Evolutionary conservation across 2,888 invertebrate genomes (phyloP).

Genomic region (Chironomus tentans): DNA sequence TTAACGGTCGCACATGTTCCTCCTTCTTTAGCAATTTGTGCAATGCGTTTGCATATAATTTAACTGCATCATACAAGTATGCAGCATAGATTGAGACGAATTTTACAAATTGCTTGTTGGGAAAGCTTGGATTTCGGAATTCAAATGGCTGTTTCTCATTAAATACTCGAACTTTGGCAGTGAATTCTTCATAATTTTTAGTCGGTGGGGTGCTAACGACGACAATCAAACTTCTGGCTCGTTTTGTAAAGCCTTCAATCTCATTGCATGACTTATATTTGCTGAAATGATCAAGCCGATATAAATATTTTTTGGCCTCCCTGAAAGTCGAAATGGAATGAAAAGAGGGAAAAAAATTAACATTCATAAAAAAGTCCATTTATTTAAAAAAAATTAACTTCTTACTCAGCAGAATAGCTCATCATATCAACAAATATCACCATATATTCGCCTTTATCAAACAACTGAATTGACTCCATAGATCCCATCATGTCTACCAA

Average conservation of each 20-base stretch:
- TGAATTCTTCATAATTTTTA: constrained; percentile 63
- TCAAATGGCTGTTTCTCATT: constrained; percentile 69
- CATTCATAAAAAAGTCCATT: neutral
- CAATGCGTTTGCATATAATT: constrained; percentile 83
- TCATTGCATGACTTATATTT: constrained; percentile 53
- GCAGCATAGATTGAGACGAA: constrained; percentile 86
- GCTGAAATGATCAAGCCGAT: constrained; percentile 52
- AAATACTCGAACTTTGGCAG: constrained; percentile 66
- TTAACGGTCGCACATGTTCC: constrained; percentile 53
- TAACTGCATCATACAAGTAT: constrained; percentile 91
- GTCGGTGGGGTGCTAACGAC: constrained; percentile 81
- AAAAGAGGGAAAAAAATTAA: constrained; percentile 6
- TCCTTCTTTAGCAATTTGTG: constrained; percentile 76
- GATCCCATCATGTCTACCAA: constrained; percentile 85
- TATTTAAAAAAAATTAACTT: constrained; percentile 30
- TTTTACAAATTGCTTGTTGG: constrained; percentile 35
- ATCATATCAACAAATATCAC: constrained; percentile 91
- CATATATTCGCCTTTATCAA: constrained; percentile 88
- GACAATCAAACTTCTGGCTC: constrained; percentile 75
- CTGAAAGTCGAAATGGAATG: constrained; percentile 31
- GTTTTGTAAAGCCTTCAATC: constrained; percentile 46
- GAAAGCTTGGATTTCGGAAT: constrained; percentile 54
- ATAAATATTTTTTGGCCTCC: constrained; percentile 70
- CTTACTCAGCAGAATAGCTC: constrained; percentile 63
- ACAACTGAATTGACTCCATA: constrained; percentile 80